Evolutionary conservation across 2,888 invertebrate species (phyloP).

Genomic region (Mimachlamys varia): DNA sequence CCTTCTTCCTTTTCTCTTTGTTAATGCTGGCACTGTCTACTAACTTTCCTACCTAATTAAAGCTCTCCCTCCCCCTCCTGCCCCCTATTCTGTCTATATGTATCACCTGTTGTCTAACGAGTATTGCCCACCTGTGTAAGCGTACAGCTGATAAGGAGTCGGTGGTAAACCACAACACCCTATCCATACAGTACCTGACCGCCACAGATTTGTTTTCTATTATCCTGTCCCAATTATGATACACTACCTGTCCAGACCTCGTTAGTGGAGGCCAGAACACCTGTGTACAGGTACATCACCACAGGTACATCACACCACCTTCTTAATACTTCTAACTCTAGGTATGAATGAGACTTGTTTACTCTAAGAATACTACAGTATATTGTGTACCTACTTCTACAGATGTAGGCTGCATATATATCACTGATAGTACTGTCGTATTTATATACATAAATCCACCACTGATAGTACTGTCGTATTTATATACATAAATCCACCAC

Average conservation of each 20-base stretch:
- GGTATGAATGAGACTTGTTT: conserved; percentile 5
- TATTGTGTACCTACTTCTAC: neutral
- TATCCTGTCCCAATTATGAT: conserved; percentile 34
- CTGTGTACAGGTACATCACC: conserved; percentile 33
- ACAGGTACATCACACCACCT: conserved; percentile 14
- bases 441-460: neutral
- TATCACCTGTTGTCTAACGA: neutral
- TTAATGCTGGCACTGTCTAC: neutral
- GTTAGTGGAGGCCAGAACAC: conserved; percentile 32
- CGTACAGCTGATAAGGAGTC: neutral
- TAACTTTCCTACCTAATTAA: no score
- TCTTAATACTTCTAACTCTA: neutral
- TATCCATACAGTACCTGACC: conserved; percentile 5
- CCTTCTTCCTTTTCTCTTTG: neutral
- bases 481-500: neutral
- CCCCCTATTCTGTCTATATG: neutral
- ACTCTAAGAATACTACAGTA: neutral
- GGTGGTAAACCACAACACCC: neutral
- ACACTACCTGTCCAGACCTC: conserved; percentile 30
- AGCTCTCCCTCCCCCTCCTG: neutral
- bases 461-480: neutral
- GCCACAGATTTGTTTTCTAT: neutral
- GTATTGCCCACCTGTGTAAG: neutral
- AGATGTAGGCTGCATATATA: neutral
- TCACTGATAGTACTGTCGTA: neutral